phyloP scores from a whole-genome alignment of 2,113 vertebrate species.

The Phyllopteryx taeniolatus region DNA sequence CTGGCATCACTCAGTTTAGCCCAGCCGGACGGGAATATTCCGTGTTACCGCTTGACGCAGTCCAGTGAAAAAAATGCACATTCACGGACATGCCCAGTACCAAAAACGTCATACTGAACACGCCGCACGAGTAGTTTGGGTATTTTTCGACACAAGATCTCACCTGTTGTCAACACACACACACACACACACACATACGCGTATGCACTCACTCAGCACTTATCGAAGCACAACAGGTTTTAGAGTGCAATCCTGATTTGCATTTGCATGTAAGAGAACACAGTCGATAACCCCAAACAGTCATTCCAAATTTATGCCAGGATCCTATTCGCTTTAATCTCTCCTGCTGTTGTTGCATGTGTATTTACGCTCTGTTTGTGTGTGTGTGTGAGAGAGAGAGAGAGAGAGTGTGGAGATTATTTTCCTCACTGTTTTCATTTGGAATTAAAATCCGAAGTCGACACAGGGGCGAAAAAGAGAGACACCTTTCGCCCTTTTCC shows the following conservation, averaged over 20 bases:
- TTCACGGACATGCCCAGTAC: too few relatives aligned
- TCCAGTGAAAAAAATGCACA: too few relatives aligned
- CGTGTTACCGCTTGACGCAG: too few relatives aligned
- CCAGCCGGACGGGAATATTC: too few relatives aligned
- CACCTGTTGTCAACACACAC: not conserved
- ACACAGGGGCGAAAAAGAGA: constrained; percentile 26
- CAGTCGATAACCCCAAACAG: constrained; percentile 69
- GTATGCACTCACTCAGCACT: not conserved
- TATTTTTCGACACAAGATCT: not conserved
- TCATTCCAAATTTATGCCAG: constrained; percentile 62
- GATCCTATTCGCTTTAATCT: constrained; percentile 70
- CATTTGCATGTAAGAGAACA: constrained; percentile 63
- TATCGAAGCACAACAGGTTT: constrained; percentile 59
- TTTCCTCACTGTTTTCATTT: constrained; percentile 60
- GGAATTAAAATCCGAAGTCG: constrained; percentile 39
- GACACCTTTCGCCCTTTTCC: constrained; percentile 60
- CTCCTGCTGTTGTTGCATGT: constrained; percentile 60
- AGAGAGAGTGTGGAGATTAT: constrained; percentile 40
- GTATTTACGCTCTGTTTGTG: constrained; percentile 47
- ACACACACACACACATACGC: constrained; percentile 10
- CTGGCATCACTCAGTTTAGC: too few relatives aligned
- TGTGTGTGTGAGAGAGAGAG: constrained; percentile 19
- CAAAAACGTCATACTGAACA: too few relatives aligned
- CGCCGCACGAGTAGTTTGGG: not conserved
- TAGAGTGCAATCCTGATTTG: constrained; percentile 60